Evolutionary conservation across 2,797 vertebrate species (phyloP).

Genomic region (Eulemur rubriventer): DNA sequence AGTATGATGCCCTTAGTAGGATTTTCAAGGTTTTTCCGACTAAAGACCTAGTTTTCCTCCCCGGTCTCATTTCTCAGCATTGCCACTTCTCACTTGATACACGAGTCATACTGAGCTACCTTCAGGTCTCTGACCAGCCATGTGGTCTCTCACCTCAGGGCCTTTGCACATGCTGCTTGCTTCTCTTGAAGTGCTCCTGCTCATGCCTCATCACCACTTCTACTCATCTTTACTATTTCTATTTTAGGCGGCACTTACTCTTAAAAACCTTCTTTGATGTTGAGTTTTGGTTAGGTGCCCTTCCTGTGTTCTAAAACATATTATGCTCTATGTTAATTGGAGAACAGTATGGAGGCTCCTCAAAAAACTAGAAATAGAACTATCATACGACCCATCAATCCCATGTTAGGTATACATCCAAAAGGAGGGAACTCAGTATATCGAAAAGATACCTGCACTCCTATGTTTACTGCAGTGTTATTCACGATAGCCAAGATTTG

Average conservation of each 20-base stretch:
- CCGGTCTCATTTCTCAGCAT: background rate
- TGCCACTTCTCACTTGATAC: background rate
- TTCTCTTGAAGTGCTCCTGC: background rate
- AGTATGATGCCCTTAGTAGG: background rate
- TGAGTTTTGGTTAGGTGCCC: background rate
- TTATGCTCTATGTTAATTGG: background rate
- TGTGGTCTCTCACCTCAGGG: background rate
- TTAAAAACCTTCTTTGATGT: background rate
- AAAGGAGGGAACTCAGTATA: background rate
- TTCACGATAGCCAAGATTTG: background rate
- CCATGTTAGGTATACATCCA: background rate
- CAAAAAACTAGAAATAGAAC: background rate
- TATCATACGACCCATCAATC: background rate
- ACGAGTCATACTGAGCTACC: background rate
- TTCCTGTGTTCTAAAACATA: background rate
- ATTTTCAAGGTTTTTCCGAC: background rate
- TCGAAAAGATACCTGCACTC: background rate
- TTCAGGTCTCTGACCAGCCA: background rate
- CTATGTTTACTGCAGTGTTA: background rate
- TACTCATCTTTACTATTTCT: background rate
- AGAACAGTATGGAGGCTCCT: background rate
- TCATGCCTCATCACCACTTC: background rate
- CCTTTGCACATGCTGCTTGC: background rate
- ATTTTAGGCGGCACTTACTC: background rate
- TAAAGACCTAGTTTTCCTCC: background rate